Evolutionary conservation across 2,113 vertebrate genomes (phyloP).

Genomic region (Datnioides undecimradiatus): DNA sequence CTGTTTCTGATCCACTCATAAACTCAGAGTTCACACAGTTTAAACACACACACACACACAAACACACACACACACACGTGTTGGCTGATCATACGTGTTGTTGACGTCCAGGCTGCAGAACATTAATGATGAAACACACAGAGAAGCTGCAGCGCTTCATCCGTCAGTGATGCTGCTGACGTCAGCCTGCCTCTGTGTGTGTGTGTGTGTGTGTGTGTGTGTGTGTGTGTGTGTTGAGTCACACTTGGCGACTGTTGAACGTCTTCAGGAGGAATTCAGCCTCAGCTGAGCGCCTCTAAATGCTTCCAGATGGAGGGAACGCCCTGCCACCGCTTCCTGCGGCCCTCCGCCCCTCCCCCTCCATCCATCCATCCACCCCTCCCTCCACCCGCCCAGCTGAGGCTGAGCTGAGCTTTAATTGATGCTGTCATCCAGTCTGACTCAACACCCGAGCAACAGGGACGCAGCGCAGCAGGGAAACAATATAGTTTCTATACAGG

Average conservation of each 20-base stretch:
- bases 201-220: too few species aligned
- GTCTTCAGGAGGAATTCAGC: constrained; percentile 58
- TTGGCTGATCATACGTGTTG: not conserved
- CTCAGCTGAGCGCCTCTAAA: constrained; percentile 71
- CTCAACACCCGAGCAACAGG: constrained; percentile 18
- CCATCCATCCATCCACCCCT: not conserved
- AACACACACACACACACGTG: not conserved
- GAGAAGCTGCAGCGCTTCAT: constrained; percentile 10
- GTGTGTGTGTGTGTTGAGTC: not conserved
- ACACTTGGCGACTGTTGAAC: not conserved
- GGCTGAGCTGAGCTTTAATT: constrained; percentile 1
- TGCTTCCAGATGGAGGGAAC: constrained; percentile 79
- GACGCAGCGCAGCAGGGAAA: not conserved
- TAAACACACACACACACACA: too few species aligned
- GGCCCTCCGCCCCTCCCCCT: constrained; percentile 39
- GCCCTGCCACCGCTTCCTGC: constrained; percentile 53
- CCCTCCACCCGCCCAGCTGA: constrained; percentile 24
- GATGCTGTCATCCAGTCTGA: constrained; percentile 51
- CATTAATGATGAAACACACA: not conserved
- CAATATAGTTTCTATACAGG: not conserved
- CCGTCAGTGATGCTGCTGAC: constrained; percentile 18
- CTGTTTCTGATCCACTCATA: too few species aligned
- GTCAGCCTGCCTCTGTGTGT: not conserved
- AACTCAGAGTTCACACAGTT: too few species aligned
- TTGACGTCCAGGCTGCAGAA: not conserved